Conservation (phyloP, 2,888 invertebrate genomes). For the Cetonia aurata region DNA sequence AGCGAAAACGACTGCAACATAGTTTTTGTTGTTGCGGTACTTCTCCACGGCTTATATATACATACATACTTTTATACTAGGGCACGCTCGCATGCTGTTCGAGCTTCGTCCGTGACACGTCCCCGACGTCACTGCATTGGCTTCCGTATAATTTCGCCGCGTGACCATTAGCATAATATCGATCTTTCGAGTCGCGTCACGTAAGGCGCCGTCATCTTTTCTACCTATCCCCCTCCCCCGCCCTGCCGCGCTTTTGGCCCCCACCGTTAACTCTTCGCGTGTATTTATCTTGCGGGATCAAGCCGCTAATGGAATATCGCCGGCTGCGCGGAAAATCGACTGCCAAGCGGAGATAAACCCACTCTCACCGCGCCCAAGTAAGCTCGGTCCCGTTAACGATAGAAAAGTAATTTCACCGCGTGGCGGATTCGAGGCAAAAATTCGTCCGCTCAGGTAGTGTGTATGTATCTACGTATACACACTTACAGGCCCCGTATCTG, state of each 20-base stretch:
- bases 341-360: conserved; percentile 33
- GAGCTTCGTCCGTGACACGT: too few relatives aligned
- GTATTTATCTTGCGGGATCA: conserved; percentile 37
- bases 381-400: conserved; percentile 20
- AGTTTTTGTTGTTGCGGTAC: conserved; percentile 13
- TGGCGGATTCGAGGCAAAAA: conserved; percentile 5
- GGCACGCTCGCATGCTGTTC: too few relatives aligned
- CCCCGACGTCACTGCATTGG: conserved; percentile 25
- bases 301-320: conserved; percentile 35
- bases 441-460: conserved; percentile 5
- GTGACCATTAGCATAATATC: conserved; percentile 38
- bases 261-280: conserved; percentile 14
- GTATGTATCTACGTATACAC: conserved; percentile 1
- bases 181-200: conserved; percentile 33
- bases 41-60: neutral
- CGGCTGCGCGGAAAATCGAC: conserved; percentile 38
- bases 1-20: conserved; percentile 8
- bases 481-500: neutral
- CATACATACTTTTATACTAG: too few relatives aligned
- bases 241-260: too few relatives aligned
- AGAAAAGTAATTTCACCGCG: conserved; percentile 35
- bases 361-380: neutral
- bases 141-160: conserved; percentile 34
- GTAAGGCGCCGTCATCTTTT: conserved; percentile 35
- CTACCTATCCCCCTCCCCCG: too few relatives aligned